phyloP scores from a whole-genome alignment of 2,797 vertebrate genomes.

The Oceanodroma leucorhoa region DNA sequence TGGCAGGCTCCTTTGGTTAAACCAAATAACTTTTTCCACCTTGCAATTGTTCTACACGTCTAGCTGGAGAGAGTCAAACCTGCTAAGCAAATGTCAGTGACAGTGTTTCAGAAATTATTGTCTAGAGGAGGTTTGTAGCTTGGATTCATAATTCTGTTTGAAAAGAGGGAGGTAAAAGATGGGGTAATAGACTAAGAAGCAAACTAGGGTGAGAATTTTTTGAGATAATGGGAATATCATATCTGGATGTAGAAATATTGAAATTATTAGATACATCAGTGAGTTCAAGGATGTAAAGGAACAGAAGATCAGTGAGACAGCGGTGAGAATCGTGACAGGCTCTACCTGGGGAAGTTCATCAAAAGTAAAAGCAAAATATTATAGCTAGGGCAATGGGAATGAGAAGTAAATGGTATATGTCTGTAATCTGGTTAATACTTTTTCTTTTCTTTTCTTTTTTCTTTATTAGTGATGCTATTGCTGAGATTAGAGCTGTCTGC shows the following conservation, averaged over 20 bases:
- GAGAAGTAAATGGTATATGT: not conserved
- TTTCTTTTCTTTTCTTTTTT: not conserved
- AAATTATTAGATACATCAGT: not conserved
- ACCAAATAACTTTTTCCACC: not conserved
- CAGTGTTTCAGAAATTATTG: not conserved
- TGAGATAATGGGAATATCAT: not conserved
- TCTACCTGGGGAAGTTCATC: not conserved
- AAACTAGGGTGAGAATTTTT: not conserved
- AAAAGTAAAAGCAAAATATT: not conserved
- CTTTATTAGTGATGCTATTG: conserved; percentile 90
- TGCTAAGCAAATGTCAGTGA: not conserved
- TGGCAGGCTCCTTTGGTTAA: not conserved
- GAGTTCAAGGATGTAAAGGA: not conserved
- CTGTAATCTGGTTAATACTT: not conserved
- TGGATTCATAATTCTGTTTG: not conserved
- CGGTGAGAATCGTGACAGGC: not conserved
- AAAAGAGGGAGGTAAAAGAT: not conserved
- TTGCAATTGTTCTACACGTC: not conserved
- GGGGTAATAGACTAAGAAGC: not conserved
- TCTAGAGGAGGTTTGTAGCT: not conserved
- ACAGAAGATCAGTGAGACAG: not conserved
- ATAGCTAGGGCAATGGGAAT: not conserved
- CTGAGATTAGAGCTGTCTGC: conserved; percentile 98
- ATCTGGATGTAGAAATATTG: not conserved
- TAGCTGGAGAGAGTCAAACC: not conserved